Percentiles rank a stretch among this genome's conserved stretches.
Evolutionary conservation across 2,888 invertebrate species (phyloP).

Genomic region (Agonopterix heracliana): DNA sequence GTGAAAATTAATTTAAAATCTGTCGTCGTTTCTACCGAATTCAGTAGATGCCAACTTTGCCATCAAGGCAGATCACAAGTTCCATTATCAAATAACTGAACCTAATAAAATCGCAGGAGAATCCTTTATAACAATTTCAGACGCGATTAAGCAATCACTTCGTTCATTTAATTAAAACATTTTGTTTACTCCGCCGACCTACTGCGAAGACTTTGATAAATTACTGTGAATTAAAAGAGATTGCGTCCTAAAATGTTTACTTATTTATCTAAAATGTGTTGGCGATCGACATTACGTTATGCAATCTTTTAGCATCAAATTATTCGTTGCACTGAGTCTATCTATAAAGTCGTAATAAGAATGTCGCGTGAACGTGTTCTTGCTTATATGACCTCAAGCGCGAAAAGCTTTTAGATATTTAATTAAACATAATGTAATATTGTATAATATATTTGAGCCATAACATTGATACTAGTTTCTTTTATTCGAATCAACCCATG

Average conservation of each 20-base stretch:
- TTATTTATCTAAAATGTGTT: neutral
- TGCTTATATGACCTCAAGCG: no score
- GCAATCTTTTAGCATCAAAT: neutral
- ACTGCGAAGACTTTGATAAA: constrained; percentile 42
- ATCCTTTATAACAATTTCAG: constrained; percentile 25
- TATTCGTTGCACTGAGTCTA: neutral
- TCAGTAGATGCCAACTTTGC: no score
- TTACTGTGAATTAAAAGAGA: constrained; percentile 34
- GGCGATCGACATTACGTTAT: no score
- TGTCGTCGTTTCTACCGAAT: no score
- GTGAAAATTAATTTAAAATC: no score
- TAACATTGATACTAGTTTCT: no score
- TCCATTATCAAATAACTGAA: neutral
- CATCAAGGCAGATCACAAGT: no score
- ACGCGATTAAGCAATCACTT: constrained; percentile 45
- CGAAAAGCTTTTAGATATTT: no score
- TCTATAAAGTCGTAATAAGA: neutral
- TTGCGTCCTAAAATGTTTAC: constrained; percentile 5
- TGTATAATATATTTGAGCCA: no score
- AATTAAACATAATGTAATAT: no score
- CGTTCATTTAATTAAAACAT: constrained; percentile 47
- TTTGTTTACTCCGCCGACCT: constrained; percentile 38
- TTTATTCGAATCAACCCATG: no score
- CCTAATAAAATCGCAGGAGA: constrained; percentile 14
- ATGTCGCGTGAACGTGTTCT: no score